phyloP scores from a whole-genome alignment of 2,888 invertebrate species.

The Hedya salicella region DNA sequence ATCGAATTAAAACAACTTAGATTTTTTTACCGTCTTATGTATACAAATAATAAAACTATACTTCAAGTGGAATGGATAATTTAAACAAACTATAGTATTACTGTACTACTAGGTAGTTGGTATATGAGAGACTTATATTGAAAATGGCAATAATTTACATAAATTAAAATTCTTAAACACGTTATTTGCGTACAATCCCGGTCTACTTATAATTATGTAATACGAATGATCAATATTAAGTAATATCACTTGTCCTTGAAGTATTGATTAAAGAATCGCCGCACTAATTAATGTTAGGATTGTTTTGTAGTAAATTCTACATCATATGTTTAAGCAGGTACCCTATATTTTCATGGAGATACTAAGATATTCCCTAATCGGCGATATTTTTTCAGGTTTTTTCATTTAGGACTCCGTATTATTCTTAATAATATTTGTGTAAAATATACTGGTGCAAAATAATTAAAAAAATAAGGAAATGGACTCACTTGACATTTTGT shows the following conservation, averaged over 20 bases:
- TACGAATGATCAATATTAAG: conserved; percentile 3
- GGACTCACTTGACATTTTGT: conserved; percentile 80
- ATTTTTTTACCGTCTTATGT: too few relatives aligned
- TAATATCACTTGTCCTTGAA: neutral
- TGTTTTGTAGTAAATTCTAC: neutral
- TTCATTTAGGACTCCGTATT: neutral
- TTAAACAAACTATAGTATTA: neutral
- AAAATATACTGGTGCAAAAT: neutral
- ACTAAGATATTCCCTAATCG: conserved; percentile 30
- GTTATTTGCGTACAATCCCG: conserved; percentile 11
- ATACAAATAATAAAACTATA: too few relatives aligned
- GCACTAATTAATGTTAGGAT: neutral
- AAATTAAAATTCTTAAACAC: conserved; percentile 25
- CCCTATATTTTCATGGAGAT: conserved; percentile 28
- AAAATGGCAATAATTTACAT: conserved; percentile 15
- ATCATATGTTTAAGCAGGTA: conserved; percentile 20
- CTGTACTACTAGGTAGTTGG: neutral
- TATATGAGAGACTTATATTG: neutral
- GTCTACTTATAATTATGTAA: conserved; percentile 11
- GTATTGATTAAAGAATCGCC: neutral
- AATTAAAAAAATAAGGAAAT: conserved; percentile 15
- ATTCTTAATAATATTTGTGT: neutral
- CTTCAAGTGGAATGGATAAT: neutral
- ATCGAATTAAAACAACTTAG: too few relatives aligned
- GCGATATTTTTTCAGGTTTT: conserved; percentile 4